Conservation (phyloP, 2,113 vertebrate species). For the Saccopteryx bilineata region DNA sequence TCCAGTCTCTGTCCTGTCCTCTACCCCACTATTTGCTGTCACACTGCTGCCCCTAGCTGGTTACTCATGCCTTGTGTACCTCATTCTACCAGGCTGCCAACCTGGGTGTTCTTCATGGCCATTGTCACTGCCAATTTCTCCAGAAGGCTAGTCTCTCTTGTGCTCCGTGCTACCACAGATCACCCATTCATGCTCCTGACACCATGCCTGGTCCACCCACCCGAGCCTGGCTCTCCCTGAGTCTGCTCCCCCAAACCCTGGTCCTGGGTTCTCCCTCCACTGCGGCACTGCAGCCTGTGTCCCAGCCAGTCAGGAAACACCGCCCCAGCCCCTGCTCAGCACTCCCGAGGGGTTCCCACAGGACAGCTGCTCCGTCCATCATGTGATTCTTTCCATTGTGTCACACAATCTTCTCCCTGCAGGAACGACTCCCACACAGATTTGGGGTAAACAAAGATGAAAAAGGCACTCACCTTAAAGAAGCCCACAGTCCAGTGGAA, state of each 20-base stretch:
- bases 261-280: not conserved
- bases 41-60: not conserved
- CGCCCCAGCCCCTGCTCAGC: not conserved
- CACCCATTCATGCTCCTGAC: not conserved
- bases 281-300: fast-evolving
- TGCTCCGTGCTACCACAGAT: not conserved
- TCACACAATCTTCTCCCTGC: not conserved
- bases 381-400: not conserved
- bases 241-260: not conserved
- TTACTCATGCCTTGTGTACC: not conserved
- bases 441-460: not conserved
- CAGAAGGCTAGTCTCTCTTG: not conserved
- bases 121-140: not conserved
- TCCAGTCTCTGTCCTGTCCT: not conserved
- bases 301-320: not conserved
- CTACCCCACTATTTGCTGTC: not conserved
- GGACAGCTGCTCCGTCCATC: not conserved
- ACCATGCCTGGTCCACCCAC: not conserved
- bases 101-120: not conserved
- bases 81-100: not conserved
- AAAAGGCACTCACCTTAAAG: not conserved
- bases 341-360: not conserved
- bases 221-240: not conserved
- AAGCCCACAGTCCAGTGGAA: not conserved
- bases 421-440: not conserved